These are phyloP conservation scores for Ostrea edulis DNA, from an alignment of 1,140 invertebrate species.

Conservation along the genomic window DNA sequence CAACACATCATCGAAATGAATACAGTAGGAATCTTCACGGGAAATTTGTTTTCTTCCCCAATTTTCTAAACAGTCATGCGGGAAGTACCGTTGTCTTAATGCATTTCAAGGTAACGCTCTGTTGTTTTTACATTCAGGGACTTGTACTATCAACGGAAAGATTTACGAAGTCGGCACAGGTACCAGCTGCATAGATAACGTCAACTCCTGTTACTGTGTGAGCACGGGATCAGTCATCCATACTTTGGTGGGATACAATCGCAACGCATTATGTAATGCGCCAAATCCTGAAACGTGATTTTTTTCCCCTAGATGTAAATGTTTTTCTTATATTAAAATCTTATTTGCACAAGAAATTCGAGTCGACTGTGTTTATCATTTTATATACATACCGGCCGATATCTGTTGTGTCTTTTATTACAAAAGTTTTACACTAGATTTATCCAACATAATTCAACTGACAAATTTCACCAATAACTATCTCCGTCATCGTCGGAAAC, in stretches of 20 bases:
- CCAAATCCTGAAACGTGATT: no score
- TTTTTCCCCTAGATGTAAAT: no score
- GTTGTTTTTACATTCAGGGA: neutral
- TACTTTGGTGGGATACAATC: neutral
- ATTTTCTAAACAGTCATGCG: neutral
- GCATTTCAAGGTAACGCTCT: neutral
- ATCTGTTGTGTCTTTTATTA: no score
- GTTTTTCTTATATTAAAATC: no score
- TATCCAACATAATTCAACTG: no score
- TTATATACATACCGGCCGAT: no score
- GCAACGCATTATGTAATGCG: neutral
- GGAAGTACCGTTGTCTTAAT: neutral
- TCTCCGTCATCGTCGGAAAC: no score
- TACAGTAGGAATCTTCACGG: neutral
- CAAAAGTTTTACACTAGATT: no score
- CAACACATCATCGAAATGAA: neutral
- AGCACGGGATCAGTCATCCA: neutral
- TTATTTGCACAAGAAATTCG: no score
- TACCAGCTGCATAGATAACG: neutral
- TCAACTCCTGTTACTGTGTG: neutral
- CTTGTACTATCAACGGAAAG: neutral
- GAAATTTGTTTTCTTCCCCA: neutral
- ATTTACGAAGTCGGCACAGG: neutral
- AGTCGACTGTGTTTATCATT: no score
- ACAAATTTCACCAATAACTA: no score